These are phyloP conservation scores for Macquaria ambigua DNA, from an alignment of 2,113 vertebrate genomes.

Conservation along the genomic window DNA sequence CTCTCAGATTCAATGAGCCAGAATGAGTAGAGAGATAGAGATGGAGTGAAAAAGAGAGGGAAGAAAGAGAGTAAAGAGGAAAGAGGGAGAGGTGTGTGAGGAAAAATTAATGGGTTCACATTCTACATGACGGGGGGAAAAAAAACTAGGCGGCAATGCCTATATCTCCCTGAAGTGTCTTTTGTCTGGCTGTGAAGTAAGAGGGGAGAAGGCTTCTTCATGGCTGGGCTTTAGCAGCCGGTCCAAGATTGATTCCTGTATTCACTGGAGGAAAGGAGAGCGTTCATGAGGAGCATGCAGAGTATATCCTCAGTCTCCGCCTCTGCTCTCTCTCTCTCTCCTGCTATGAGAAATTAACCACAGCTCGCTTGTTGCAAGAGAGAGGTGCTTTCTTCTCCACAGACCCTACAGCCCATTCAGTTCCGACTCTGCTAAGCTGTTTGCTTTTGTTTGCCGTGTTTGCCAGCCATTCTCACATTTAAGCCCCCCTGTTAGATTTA, in stretches of 20 bases:
- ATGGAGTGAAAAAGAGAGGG: slow-evolving; percentile 69
- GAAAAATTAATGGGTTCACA: slow-evolving; percentile 84
- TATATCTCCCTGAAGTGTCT: slow-evolving; percentile 91
- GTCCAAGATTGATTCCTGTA: slow-evolving; percentile 92
- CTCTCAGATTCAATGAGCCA: slow-evolving; percentile 90
- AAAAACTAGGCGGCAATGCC: slow-evolving; percentile 86
- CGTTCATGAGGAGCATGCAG: slow-evolving; percentile 97
- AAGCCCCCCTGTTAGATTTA: slow-evolving; percentile 77
- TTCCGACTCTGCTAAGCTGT: slow-evolving; percentile 71
- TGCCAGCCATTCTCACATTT: slow-evolving; percentile 78
- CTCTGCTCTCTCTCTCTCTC: slow-evolving; percentile 61
- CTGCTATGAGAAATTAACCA: slow-evolving; percentile 76
- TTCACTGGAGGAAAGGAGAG: slow-evolving; percentile 93
- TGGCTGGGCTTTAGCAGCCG: slow-evolving; percentile 85
- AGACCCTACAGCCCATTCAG: slow-evolving; percentile 73
- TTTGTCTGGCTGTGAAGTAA: slow-evolving; percentile 91
- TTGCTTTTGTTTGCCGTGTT: slow-evolving; percentile 75
- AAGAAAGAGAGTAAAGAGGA: slow-evolving; percentile 67
- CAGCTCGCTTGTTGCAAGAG: slow-evolving; percentile 63
- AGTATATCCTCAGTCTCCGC: slow-evolving; percentile 83
- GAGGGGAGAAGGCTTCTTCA: slow-evolving; percentile 89
- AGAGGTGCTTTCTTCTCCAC: slow-evolving; percentile 71
- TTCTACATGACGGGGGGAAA: slow-evolving; percentile 84
- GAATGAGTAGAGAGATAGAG: slow-evolving; percentile 84
- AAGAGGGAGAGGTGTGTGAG: slow-evolving; percentile 86